Conservation (phyloP, 2,113 vertebrate species). For the Strigops habroptila region DNA sequence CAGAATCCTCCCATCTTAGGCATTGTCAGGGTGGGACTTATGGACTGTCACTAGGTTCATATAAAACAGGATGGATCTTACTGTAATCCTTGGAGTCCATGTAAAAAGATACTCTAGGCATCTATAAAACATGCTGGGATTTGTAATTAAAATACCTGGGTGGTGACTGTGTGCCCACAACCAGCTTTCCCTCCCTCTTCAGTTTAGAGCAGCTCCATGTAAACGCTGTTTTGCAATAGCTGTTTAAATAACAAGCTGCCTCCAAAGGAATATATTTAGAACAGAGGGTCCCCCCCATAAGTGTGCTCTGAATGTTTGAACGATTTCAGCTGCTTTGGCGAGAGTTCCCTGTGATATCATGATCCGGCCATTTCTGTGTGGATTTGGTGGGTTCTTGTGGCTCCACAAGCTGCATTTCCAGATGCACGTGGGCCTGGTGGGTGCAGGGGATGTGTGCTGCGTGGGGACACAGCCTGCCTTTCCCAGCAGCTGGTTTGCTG, state of each 20-base stretch:
- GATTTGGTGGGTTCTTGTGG: not conserved
- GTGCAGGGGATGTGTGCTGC: not conserved
- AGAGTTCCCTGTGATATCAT: slow-evolving; percentile 54
- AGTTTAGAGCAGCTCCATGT: not conserved
- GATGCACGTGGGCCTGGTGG: accelerated
- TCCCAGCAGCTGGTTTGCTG: not conserved
- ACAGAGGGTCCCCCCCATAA: slow-evolving; percentile 1
- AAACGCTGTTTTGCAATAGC: slow-evolving; percentile 45
- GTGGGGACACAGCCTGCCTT: not conserved
- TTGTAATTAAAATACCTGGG: slow-evolving; percentile 57
- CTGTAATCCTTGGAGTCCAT: slow-evolving; percentile 25
- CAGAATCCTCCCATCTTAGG: not conserved
- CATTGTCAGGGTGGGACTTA: not conserved
- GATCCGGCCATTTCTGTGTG: slow-evolving; percentile 21
- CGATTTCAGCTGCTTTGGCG: slow-evolving; percentile 68
- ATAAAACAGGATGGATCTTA: slow-evolving; percentile 48
- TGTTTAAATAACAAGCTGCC: slow-evolving; percentile 53
- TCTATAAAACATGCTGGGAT: slow-evolving; percentile 53
- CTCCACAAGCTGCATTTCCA: not conserved
- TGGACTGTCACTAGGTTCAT: not conserved
- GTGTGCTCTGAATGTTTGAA: slow-evolving; percentile 40
- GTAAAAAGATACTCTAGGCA: slow-evolving; percentile 34
- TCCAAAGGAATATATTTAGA: slow-evolving; percentile 65
- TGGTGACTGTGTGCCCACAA: slow-evolving; percentile 27
- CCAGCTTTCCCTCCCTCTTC: not conserved